These are phyloP conservation scores for Neogale vison DNA, from an alignment of 2,113 vertebrate species.

Conservation along the genomic window DNA sequence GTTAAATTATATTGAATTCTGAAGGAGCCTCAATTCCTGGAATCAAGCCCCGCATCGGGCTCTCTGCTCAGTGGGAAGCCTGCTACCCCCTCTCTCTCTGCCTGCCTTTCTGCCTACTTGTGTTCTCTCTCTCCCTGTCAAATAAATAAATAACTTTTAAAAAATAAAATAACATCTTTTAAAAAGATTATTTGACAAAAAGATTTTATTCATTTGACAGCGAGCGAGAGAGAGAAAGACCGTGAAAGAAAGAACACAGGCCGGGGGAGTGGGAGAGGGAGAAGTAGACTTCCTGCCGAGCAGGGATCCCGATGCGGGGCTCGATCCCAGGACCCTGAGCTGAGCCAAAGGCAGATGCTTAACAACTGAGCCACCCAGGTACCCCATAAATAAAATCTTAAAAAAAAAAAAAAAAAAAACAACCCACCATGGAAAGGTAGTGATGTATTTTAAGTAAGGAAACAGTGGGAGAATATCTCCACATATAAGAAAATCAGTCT, in stretches of 20 bases:
- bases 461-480: not conserved
- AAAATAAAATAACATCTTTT: too few species aligned
- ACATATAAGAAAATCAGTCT: constrained; percentile 1
- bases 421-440: not conserved
- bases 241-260: too few species aligned
- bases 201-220: too few species aligned
- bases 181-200: too few species aligned
- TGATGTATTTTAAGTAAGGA: not conserved
- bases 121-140: not conserved
- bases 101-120: not conserved
- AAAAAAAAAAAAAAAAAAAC: not conserved
- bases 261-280: too few species aligned
- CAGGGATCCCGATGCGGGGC: too few species aligned
- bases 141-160: not conserved
- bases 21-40: not conserved
- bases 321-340: too few species aligned
- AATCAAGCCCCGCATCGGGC: accelerated
- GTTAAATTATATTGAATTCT: not conserved
- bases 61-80: not conserved
- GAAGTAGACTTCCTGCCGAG: too few species aligned
- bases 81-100: not conserved
- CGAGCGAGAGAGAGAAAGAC: too few species aligned
- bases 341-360: too few species aligned
- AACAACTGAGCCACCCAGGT: too few species aligned
- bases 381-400: not conserved